phyloP scores from a whole-genome alignment of 2,113 vertebrate genomes.

The Cyphomyrus plagiostoma region DNA sequence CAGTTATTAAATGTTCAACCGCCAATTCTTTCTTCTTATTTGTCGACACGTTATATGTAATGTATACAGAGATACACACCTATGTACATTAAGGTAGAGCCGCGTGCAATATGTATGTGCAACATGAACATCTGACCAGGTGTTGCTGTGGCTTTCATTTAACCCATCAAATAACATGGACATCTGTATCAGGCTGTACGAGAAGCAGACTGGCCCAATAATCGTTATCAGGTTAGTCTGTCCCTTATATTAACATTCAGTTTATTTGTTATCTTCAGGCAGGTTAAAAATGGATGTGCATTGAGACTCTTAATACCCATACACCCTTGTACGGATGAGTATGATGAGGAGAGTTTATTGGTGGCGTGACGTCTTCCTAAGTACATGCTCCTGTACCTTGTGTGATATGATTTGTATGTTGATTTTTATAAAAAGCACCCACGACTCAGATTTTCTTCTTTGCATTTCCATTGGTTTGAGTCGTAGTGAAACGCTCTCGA shows the following conservation, averaged over 20 bases:
- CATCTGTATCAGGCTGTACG: background rate
- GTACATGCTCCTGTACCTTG: background rate
- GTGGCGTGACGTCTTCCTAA: background rate
- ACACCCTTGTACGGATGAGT: background rate
- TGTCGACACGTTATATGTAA: background rate
- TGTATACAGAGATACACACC: background rate
- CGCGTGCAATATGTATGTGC: background rate
- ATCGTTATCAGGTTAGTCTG: background rate
- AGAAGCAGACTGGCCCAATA: background rate
- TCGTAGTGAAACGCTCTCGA: background rate
- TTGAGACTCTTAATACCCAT: background rate
- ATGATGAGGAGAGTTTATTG: background rate
- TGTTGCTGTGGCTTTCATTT: background rate
- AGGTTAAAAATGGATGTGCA: background rate
- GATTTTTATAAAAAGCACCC: background rate
- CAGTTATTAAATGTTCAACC: background rate
- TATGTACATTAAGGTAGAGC: background rate
- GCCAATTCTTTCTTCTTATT: background rate
- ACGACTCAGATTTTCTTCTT: background rate
- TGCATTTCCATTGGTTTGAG: background rate
- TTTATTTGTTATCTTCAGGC: background rate
- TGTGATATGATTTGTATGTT: background rate
- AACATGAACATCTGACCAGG: background rate
- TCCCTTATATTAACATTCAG: background rate
- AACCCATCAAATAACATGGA: background rate